These are phyloP conservation scores for Drosophila helvetica DNA, from an alignment of 2,888 invertebrate genomes.

Conservation along the genomic window DNA sequence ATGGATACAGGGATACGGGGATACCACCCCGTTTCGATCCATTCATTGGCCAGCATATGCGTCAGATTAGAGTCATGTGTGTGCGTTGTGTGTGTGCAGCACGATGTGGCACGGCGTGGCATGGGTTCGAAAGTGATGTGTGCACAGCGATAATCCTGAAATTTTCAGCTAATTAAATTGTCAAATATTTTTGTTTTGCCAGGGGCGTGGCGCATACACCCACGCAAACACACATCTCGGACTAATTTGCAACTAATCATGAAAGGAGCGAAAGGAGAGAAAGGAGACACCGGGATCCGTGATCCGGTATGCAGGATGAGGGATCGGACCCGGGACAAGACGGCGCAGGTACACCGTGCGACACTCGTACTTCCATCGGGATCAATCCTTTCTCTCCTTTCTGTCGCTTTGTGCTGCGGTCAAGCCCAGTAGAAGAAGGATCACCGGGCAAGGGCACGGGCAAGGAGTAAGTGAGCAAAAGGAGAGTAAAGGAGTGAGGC, in stretches of 20 bases:
- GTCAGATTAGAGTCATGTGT: conserved; percentile 11
- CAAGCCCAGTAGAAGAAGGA: no score
- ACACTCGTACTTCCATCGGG: no score
- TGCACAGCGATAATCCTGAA: conserved; percentile 71
- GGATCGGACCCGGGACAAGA: no score
- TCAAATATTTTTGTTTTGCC: conserved; percentile 80
- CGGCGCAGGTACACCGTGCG: no score
- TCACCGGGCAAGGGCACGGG: no score
- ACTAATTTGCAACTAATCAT: neutral
- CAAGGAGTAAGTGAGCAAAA: no score
- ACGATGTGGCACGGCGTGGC: neutral
- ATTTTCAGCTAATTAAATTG: conserved; percentile 83
- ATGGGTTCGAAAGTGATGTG: conserved; percentile 15
- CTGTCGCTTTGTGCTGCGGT: no score
- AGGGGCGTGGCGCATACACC: neutral
- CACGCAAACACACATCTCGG: neutral
- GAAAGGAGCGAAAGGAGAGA: no score
- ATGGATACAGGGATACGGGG: neutral
- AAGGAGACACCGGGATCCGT: no score
- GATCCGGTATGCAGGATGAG: no score
- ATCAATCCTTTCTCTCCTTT: no score
- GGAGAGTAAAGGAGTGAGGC: conserved; percentile 1
- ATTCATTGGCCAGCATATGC: conserved; percentile 31
- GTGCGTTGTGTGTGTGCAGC: conserved; percentile 21
- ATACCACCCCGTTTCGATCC: conserved; percentile 6